These are phyloP conservation scores for Serinus canaria DNA, from an alignment of 2,113 vertebrate genomes.

Conservation along the genomic window DNA sequence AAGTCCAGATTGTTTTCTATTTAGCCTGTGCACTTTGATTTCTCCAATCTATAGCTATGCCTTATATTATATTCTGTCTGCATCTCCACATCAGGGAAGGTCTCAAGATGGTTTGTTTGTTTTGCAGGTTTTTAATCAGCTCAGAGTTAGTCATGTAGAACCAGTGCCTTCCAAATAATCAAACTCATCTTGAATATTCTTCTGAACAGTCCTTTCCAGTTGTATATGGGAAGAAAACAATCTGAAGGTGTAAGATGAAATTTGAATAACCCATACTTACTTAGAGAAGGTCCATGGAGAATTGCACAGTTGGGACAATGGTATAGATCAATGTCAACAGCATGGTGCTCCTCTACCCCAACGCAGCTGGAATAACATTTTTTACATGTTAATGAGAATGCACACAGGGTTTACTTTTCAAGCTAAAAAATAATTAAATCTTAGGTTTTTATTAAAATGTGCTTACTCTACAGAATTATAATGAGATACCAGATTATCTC, in stretches of 20 bases:
- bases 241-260: not conserved
- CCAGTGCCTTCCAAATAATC: not conserved
- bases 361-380: conserved; percentile 85
- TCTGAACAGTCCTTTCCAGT: not conserved
- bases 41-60: fast-evolving
- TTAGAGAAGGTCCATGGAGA: conserved; percentile 89
- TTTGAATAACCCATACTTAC: conserved; percentile 78
- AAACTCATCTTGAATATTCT: not conserved
- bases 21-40: not conserved
- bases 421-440: not conserved
- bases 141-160: not conserved
- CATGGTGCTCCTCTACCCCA: conserved; percentile 95
- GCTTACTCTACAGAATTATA: not conserved
- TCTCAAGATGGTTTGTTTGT: not conserved
- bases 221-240: not conserved
- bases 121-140: not conserved
- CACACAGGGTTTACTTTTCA: not conserved
- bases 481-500: not conserved
- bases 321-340: conserved; percentile 96
- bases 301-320: conserved; percentile 97
- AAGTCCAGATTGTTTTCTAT: not conserved
- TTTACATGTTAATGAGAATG: conserved; percentile 22
- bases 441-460: not conserved
- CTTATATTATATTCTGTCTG: not conserved
- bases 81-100: not conserved